Conservation (phyloP, 1,140 invertebrate species). For the Drosophila melanogaster region Release_6_plus_ISO1_MT NT_037436.4:11977501-11978000, state of each 20-base stretch:
- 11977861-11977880: slow-evolving; percentile 66
- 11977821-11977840: slow-evolving; percentile 55
- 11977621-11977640: slow-evolving; percentile 47
- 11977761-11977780: slow-evolving; percentile 46
- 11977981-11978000: slow-evolving; percentile 55
- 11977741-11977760: slow-evolving; percentile 42
- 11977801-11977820: slow-evolving; percentile 70
- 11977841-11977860: slow-evolving; percentile 54
- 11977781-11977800: slow-evolving; percentile 49
- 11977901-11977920: slow-evolving; percentile 42
- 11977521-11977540: neutral
- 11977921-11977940: slow-evolving; percentile 64
- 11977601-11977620: slow-evolving; percentile 46
- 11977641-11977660: slow-evolving; percentile 42
- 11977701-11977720: slow-evolving; percentile 49
- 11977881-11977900: slow-evolving; percentile 43
- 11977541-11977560: neutral
- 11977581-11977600: slow-evolving; percentile 41
- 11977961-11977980: slow-evolving; percentile 53
- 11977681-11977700: slow-evolving; percentile 36
- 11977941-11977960: slow-evolving; percentile 55
- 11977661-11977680: slow-evolving; percentile 28
- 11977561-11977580: slow-evolving; percentile 15
- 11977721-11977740: slow-evolving; percentile 17
- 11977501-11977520: neutral